These are phyloP conservation scores for Chiroxiphia lanceolata DNA, from an alignment of 2,797 vertebrate genomes.

Conservation along the genomic window DNA sequence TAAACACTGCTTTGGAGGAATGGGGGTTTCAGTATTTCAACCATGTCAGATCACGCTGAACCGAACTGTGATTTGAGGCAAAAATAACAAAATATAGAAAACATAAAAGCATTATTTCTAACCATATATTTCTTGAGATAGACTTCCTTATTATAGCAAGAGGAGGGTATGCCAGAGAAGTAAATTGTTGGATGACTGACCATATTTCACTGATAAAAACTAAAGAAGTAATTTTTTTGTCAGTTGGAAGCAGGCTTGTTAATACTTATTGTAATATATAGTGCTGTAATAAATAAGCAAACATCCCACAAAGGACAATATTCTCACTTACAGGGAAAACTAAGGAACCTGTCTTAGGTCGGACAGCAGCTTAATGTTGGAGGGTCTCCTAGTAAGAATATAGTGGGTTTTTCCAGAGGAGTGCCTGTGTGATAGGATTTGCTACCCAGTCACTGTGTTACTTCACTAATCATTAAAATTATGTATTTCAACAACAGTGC, in stretches of 20 bases:
- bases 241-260: neutral
- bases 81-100: constrained; percentile 61
- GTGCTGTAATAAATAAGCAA: neutral
- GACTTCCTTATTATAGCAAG: constrained; percentile 33
- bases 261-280: neutral
- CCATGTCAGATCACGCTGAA: constrained; percentile 50
- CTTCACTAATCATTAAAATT: neutral
- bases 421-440: neutral
- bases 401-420: neutral
- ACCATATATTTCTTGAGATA: constrained; percentile 40
- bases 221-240: neutral
- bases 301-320: neutral
- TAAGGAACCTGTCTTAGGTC: neutral
- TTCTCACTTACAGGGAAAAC: neutral
- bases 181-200: constrained; percentile 31
- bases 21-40: constrained; percentile 50
- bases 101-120: constrained; percentile 53
- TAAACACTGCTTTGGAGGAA: constrained; percentile 61
- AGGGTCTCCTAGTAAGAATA: neutral
- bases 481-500: neutral
- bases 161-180: constrained; percentile 9
- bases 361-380: neutral
- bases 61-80: constrained; percentile 59
- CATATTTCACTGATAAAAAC: constrained; percentile 35
- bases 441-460: neutral